These are phyloP conservation scores for Timandra comae DNA, from an alignment of 2,888 invertebrate species.

Conservation along the genomic window DNA sequence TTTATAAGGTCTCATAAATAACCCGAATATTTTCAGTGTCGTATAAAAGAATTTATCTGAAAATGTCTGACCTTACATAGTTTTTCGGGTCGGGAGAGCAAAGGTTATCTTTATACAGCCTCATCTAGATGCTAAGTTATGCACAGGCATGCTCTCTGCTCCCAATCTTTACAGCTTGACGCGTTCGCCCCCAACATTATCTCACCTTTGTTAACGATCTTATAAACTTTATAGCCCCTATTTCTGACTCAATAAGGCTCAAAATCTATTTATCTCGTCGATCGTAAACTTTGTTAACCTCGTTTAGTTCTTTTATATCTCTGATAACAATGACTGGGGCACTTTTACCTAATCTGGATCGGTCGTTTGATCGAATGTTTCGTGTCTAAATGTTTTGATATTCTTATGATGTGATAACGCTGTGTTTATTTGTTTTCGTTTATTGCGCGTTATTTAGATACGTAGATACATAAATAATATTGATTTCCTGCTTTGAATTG, in stretches of 20 bases:
- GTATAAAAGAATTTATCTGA: no score
- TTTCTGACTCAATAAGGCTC: conserved; percentile 17
- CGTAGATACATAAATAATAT: no score
- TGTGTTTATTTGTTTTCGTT: no score
- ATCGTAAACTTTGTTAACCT: conserved; percentile 18
- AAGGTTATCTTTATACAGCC: no score
- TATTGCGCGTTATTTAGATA: no score
- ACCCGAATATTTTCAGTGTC: no score
- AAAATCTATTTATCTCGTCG: conserved; percentile 16
- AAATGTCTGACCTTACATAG: no score
- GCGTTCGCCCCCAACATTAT: conserved; percentile 14
- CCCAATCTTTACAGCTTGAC: conserved; percentile 16
- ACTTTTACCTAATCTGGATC: conserved; percentile 11
- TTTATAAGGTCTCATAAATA: no score
- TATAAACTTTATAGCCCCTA: conserved; percentile 14
- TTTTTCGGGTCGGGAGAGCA: no score
- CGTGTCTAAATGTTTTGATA: conserved; percentile 3
- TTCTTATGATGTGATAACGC: neutral
- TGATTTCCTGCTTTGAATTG: no score
- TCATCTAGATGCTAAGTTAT: conserved; percentile 10
- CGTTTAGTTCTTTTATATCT: conserved; percentile 21
- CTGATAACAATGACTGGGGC: conserved; percentile 16
- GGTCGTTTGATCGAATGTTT: conserved; percentile 6
- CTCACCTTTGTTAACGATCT: conserved; percentile 16
- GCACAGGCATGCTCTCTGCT: conserved; percentile 14